Evolutionary conservation across 2,888 invertebrate species (phyloP).

Genomic region (Clunio marinus): DNA sequence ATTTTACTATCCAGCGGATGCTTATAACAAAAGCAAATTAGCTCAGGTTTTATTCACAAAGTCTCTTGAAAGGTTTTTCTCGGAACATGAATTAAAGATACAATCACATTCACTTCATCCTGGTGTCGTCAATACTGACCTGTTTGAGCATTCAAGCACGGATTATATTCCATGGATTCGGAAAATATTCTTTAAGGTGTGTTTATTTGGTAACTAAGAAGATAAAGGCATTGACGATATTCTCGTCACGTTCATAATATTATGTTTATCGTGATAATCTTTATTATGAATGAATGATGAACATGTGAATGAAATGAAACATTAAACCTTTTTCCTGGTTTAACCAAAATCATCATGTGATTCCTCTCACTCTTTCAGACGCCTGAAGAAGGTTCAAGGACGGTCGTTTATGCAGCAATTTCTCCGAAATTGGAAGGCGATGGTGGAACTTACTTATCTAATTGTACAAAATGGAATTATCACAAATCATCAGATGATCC

Average conservation of each 20-base stretch:
- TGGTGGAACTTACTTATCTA: slow-evolving; percentile 76
- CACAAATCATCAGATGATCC: slow-evolving; percentile 57
- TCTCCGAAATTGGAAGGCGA: slow-evolving; percentile 66
- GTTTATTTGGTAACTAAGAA: background rate
- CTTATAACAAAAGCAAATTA: slow-evolving; percentile 81
- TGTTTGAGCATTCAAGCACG: slow-evolving; percentile 68
- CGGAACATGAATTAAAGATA: slow-evolving; percentile 56
- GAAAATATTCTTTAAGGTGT: slow-evolving; percentile 67
- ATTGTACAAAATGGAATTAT: slow-evolving; percentile 61
- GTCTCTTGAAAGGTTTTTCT: slow-evolving; percentile 56
- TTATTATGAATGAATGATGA: too few species aligned
- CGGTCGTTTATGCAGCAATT: slow-evolving; percentile 72
- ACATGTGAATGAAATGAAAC: too few species aligned
- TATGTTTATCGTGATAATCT: too few species aligned
- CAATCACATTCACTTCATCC: slow-evolving; percentile 77
- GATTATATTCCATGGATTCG: slow-evolving; percentile 61
- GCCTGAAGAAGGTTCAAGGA: slow-evolving; percentile 73
- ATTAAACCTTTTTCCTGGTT: too few species aligned
- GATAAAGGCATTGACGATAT: background rate
- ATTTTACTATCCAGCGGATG: slow-evolving; percentile 62
- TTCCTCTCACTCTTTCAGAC: slow-evolving; percentile 53
- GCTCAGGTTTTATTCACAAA: slow-evolving; percentile 67
- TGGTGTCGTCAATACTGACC: slow-evolving; percentile 77
- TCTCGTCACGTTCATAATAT: background rate
- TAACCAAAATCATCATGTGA: too few species aligned